These are phyloP conservation scores for Heliconius ethilla DNA, from an alignment of 2,888 invertebrate genomes.

Conservation along the genomic window DNA sequence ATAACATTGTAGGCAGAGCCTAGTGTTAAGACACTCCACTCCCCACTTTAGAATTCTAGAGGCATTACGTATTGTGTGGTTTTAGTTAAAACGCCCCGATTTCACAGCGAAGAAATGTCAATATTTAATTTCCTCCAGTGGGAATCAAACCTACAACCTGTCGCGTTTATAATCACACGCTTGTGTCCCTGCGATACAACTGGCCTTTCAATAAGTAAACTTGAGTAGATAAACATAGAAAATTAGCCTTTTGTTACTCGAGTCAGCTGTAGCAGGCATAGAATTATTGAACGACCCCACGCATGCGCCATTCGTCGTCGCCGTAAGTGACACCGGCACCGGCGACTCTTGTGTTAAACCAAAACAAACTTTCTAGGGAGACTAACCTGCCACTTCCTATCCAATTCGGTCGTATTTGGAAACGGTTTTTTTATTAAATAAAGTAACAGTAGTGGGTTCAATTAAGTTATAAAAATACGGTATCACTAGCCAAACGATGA, in stretches of 20 bases:
- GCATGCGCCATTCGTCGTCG: constrained; percentile 65
- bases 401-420: constrained; percentile 48
- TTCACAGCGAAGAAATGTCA: no score
- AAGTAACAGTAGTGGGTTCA: constrained; percentile 6
- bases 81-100: no score
- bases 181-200: no score
- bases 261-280: constrained; percentile 54
- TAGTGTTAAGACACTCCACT: no score
- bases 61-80: no score
- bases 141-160: no score
- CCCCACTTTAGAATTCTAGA: no score
- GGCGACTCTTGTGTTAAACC: constrained; percentile 63
- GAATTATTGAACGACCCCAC: constrained; percentile 71
- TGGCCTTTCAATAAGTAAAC: background rate
- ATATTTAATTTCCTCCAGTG: no score
- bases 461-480: constrained; percentile 9
- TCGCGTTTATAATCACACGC: no score
- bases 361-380: constrained; percentile 72
- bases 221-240: background rate
- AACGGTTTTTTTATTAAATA: background rate
- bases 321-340: constrained; percentile 53
- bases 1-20: no score
- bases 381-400: constrained; percentile 63
- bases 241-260: constrained; percentile 37
- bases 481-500: constrained; percentile 30